Evolutionary conservation across 2,797 vertebrate species (phyloP).

Genomic region (Notoglanidium macrostoma): DNA sequence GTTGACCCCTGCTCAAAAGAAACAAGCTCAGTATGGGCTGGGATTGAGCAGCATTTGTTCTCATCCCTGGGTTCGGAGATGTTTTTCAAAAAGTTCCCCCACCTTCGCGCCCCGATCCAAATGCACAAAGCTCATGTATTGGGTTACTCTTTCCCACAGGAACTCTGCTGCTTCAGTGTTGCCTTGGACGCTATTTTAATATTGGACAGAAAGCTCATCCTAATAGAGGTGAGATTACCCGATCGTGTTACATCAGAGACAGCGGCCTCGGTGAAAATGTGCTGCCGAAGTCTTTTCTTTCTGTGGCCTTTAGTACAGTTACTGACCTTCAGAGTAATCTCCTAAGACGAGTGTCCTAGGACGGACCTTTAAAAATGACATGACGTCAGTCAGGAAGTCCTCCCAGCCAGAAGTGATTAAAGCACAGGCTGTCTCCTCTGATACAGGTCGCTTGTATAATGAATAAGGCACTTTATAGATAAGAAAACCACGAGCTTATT

Average conservation of each 20-base stretch:
- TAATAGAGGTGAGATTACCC: neutral
- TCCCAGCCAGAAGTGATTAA: neutral
- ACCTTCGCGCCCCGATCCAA: slow-evolving; percentile 34
- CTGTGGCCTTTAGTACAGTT: neutral
- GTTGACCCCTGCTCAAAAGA: neutral
- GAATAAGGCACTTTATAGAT: neutral
- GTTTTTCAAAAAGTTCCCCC: slow-evolving; percentile 41
- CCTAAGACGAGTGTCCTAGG: neutral
- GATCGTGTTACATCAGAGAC: slow-evolving; percentile 31
- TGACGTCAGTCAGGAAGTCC: slow-evolving; percentile 22
- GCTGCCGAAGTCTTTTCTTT: neutral
- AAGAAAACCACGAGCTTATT: neutral
- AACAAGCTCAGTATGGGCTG: slow-evolving; percentile 23
- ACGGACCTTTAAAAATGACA: slow-evolving; percentile 13
- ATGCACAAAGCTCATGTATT: slow-evolving; percentile 40
- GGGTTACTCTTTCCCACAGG: slow-evolving; percentile 59
- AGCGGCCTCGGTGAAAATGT: slow-evolving; percentile 20
- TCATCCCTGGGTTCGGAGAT: slow-evolving; percentile 2
- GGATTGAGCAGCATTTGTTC: slow-evolving; percentile 21
- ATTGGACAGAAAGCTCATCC: slow-evolving; percentile 7
- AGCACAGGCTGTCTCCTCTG: slow-evolving; percentile 1
- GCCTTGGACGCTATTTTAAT: slow-evolving; percentile 36
- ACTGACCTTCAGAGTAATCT: slow-evolving; percentile 19
- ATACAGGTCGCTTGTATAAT: neutral
- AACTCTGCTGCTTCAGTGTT: slow-evolving; percentile 23